phyloP scores from a whole-genome alignment of 2,113 vertebrate species.

The Stigmatopora nigra region DNA sequence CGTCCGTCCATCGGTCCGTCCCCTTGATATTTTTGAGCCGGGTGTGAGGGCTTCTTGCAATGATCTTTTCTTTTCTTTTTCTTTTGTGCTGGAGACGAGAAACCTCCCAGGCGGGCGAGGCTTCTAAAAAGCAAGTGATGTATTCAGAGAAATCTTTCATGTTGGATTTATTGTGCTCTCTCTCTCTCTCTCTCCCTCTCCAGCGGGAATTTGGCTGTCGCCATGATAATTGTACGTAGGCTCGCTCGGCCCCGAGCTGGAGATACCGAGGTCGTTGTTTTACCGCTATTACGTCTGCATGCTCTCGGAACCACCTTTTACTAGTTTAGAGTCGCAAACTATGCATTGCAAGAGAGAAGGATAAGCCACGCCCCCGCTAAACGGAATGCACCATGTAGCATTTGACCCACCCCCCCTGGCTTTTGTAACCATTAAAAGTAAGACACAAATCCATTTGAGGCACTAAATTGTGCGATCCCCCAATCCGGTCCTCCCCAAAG shows the following conservation, averaged over 20 bases:
- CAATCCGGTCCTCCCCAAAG: conserved; percentile 53
- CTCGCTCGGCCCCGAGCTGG: conserved; percentile 49
- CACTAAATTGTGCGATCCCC: conserved; percentile 23
- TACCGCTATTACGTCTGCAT: conserved; percentile 66
- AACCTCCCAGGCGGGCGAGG: conserved; percentile 59
- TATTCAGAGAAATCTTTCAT: conserved; percentile 60
- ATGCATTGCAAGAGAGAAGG: conserved; percentile 68
- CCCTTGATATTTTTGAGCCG: conserved; percentile 46
- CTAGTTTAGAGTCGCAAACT: conserved; percentile 63
- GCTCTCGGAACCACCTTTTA: conserved; percentile 59
- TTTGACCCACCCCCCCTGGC: conserved; percentile 42
- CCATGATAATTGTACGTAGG: conserved; percentile 54
- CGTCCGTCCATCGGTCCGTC: too few relatives aligned
- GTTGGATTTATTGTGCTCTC: conserved; percentile 55
- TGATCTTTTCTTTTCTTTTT: conserved; percentile 21
- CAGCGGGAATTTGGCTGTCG: conserved; percentile 50
- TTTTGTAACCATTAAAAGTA: conserved; percentile 53
- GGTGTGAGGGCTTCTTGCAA: conserved; percentile 49
- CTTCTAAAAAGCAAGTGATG: conserved; percentile 47
- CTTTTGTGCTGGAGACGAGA: conserved; percentile 35
- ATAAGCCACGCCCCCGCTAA: conserved; percentile 38
- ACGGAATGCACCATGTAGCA: conserved; percentile 61
- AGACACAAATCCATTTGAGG: not conserved
- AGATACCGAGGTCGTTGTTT: conserved; percentile 40
- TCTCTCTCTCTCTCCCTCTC: conserved; percentile 43